These are phyloP conservation scores for Steinernema carpocapsae DNA, from an alignment of 2,888 invertebrate genomes.

Conservation along the genomic window DNA sequence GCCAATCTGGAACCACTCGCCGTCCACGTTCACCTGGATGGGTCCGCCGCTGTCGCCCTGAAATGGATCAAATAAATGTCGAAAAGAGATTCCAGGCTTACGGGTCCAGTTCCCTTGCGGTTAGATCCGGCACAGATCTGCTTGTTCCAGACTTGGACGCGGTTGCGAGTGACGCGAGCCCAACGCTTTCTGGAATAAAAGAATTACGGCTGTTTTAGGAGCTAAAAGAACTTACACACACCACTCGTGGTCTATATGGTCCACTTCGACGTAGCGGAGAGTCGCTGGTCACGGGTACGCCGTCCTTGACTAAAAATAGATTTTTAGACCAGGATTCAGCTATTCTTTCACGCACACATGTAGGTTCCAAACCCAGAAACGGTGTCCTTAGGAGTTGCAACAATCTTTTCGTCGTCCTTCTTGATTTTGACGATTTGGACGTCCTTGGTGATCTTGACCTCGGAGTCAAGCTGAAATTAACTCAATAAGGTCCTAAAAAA, in stretches of 20 bases:
- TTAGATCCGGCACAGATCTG: conserved; percentile 6
- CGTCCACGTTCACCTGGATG: neutral
- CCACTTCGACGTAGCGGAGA: neutral
- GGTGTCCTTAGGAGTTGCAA: neutral
- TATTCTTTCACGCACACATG: neutral
- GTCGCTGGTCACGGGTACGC: neutral
- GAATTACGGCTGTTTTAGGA: too few relatives aligned
- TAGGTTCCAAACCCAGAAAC: conserved; percentile 13
- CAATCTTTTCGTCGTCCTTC: neutral
- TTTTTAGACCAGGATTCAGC: neutral
- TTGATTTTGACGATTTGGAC: neutral
- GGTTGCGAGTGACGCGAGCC: neutral
- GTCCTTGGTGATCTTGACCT: neutral
- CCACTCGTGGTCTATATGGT: neutral
- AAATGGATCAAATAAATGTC: too few relatives aligned
- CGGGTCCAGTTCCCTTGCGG: neutral
- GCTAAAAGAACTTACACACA: neutral
- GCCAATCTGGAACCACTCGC: neutral
- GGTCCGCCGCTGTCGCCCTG: conserved; percentile 28
- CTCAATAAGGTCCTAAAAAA: neutral
- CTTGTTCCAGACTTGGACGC: neutral
- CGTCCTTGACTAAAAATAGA: neutral
- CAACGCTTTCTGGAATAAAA: neutral
- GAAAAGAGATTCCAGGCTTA: neutral
- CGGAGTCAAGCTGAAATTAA: neutral